A percentile compares a stretch with the other conserved stretches of the same genome.
These are phyloP conservation scores for Papilio machaon DNA, from an alignment of 1,140 invertebrate genomes.

Conservation along the genomic window DNA sequence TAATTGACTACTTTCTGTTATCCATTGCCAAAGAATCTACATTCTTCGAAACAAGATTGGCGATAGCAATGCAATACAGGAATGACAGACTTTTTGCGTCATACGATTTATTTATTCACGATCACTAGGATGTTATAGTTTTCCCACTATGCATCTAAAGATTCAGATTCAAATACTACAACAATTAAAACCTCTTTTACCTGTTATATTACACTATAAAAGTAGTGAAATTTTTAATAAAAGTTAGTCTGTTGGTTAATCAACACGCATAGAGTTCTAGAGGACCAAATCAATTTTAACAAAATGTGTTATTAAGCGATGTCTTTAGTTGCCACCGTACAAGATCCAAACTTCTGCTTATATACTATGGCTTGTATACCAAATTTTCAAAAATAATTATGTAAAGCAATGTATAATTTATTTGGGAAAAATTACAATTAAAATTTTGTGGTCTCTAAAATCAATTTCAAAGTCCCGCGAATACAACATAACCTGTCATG, in stretches of 20 bases:
- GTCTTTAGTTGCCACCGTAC: background rate
- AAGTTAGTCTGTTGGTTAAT: background rate
- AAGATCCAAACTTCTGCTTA: no score
- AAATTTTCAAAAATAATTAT: no score
- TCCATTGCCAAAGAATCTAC: slow-evolving; percentile 22
- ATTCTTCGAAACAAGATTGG: background rate
- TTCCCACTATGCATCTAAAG: no score
- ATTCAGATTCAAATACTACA: background rate
- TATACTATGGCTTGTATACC: no score
- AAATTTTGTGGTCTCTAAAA: no score
- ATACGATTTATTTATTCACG: slow-evolving; percentile 20
- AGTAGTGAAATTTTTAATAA: background rate
- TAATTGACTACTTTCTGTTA: slow-evolving; percentile 23
- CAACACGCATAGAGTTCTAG: background rate
- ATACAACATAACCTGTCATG: no score
- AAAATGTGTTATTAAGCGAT: background rate
- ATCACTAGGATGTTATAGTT: background rate
- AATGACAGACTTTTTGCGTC: slow-evolving; percentile 16
- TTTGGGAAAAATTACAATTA: no score
- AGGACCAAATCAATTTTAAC: background rate
- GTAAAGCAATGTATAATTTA: no score
- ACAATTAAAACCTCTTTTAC: background rate
- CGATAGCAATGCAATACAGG: slow-evolving; percentile 1
- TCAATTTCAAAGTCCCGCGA: no score
- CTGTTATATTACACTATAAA: background rate